phyloP scores from a whole-genome alignment of 2,113 vertebrate species.

The Argyrosomus japonicus region DNA sequence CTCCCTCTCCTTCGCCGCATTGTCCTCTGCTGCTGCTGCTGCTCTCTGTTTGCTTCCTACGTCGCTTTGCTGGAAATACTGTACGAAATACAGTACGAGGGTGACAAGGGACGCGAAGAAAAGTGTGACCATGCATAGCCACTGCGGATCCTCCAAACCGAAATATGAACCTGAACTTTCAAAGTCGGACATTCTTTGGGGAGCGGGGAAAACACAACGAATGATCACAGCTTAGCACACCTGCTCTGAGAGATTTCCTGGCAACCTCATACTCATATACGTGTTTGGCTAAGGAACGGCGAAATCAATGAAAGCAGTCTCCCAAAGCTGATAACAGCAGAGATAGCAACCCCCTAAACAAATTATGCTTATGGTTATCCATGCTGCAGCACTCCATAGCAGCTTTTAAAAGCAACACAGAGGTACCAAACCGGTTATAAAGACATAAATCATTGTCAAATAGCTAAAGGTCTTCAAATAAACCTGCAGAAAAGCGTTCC shows the following conservation, averaged over 20 bases:
- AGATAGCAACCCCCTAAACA: conserved; percentile 13
- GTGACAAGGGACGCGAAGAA: conserved; percentile 86
- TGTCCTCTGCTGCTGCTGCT: conserved; percentile 9
- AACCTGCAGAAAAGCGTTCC: background rate
- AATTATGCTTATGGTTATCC: conserved; percentile 29
- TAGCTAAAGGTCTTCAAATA: background rate
- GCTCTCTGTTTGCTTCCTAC: conserved; percentile 22
- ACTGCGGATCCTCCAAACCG: conserved; percentile 85
- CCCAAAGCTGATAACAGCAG: background rate
- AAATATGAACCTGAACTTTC: conserved; percentile 76
- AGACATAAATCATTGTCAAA: conserved; percentile 14
- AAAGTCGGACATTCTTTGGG: conserved; percentile 84
- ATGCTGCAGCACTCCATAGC: conserved; percentile 13
- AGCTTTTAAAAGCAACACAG: background rate
- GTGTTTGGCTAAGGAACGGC: background rate
- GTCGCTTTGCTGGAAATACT: conserved; percentile 79
- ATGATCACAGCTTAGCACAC: conserved; percentile 44
- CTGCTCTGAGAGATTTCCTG: conserved; percentile 43
- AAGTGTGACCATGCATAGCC: conserved; percentile 87
- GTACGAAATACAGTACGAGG: conserved; percentile 85
- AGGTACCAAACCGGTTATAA: background rate
- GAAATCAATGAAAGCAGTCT: conserved; percentile 30
- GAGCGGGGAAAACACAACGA: conserved; percentile 9
- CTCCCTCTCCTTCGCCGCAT: conserved; percentile 64
- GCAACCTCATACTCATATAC: conserved; percentile 30